Evolutionary conservation across 1,140 invertebrate species (phyloP), one percentile per base, ranked within the genome.

Genomic region (Aradophagus sp.): DNA sequence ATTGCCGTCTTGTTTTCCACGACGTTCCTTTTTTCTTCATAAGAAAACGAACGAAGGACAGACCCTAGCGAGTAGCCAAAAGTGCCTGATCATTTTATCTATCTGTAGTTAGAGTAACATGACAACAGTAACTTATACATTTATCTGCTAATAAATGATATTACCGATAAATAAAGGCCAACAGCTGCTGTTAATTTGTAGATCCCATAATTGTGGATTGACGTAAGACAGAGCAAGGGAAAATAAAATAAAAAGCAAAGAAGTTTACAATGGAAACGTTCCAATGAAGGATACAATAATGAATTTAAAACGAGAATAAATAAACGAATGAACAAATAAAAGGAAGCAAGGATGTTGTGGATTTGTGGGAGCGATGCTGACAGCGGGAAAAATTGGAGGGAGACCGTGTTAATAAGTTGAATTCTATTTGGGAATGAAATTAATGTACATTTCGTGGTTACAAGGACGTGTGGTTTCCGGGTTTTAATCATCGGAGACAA

Each of bases 111-210:
- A 81, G 65, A 61, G 71, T 78, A 73, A 82, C 80, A 77, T 79
- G 79, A 82, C 77, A 75, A 78, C 78, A 75, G 74, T 79, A 80
- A 82, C 73, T 80, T 82, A 81, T 79, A 80, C 70, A 77, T 74
- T 73, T 82, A 80, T 77, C 75, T 80, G 74, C 74, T 81, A 77
- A 79, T 79, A 75, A 68, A 77, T 70, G 75, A 76, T 79, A 83
- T 79, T 82, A 81, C 80, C 79, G 77, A 66, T 69, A 69, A 73
- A 77, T 74, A 76, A 78, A 80, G 72, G 73, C 62, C 62, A 77
- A 76, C 70, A 72, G 73, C 63, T 65, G 73, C 61, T 72, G 67
- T 77, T 77, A 67, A 77, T 75, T 75, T 74, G 67, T 77, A 76
- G 70, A 77, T 67, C 34, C 47, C 66, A 58, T 66, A 67, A 61